Evolutionary conservation across 2,113 vertebrate genomes (phyloP).

Genomic region (Eidolon helvum): DNA sequence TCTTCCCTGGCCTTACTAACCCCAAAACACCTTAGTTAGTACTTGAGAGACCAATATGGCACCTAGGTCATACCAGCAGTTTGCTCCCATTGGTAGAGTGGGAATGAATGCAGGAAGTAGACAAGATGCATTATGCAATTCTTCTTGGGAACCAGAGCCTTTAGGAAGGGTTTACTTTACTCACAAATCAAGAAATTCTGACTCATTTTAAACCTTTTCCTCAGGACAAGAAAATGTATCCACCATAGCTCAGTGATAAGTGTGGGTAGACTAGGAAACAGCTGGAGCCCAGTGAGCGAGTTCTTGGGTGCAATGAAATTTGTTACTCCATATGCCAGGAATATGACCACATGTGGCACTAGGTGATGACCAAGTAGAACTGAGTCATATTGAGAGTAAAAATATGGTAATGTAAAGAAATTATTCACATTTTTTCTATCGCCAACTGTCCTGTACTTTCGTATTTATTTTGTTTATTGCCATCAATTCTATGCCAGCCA

Average conservation of each 20-base stretch:
- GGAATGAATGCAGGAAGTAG: background rate
- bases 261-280: constrained; percentile 24
- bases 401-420: constrained; percentile 46
- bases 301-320: background rate
- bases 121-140: background rate
- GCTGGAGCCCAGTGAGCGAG: background rate
- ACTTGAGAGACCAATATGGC: background rate
- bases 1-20: background rate
- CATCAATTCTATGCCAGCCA: background rate
- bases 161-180: background rate
- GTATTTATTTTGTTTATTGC: constrained; percentile 42
- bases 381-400: constrained; percentile 52
- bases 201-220: constrained; percentile 2
- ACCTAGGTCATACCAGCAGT: background rate
- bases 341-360: background rate
- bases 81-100: background rate
- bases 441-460: constrained; percentile 39
- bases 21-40: background rate
- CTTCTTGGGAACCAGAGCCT: background rate
- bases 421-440: constrained; percentile 44
- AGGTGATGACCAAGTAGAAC: background rate
- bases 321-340: background rate
- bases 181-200: constrained; percentile 28
- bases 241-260: background rate
- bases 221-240: background rate